These are phyloP conservation scores for Netelia inedita DNA, from an alignment of 2,888 invertebrate species.

Conservation along the genomic window DNA sequence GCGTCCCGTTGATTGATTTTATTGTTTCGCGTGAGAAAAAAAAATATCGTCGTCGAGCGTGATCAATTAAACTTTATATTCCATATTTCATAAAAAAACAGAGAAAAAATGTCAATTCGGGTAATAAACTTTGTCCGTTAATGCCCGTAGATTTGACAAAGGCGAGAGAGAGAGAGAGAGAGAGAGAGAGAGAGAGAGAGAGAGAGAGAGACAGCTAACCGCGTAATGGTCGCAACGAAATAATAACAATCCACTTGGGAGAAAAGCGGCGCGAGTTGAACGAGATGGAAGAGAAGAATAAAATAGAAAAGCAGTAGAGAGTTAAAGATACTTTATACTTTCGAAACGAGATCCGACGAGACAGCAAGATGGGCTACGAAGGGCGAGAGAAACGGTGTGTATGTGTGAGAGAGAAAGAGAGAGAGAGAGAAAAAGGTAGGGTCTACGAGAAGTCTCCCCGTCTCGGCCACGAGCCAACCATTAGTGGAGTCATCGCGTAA, in stretches of 20 bases:
- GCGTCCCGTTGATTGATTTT: constrained; percentile 3
- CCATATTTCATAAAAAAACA: not conserved
- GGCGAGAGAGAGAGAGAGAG: not conserved
- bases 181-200: too few species aligned
- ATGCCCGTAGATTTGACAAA: not conserved
- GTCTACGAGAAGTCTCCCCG: constrained; percentile 41
- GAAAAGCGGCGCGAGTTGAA: constrained; percentile 13
- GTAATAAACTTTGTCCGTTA: not conserved
- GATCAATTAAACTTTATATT: not conserved
- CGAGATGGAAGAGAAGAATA: constrained; percentile 6
- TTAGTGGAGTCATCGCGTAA: constrained; percentile 58
- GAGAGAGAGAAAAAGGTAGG: constrained; percentile 25
- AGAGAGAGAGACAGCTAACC: not conserved
- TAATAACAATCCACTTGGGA: constrained; percentile 38
- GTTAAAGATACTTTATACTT: constrained; percentile 34
- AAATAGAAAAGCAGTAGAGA: constrained; percentile 33
- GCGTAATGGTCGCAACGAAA: constrained; percentile 13
- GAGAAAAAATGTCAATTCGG: not conserved
- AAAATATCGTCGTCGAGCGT: not conserved
- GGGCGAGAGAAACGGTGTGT: not conserved
- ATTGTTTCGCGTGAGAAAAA: not conserved
- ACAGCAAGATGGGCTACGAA: not conserved
- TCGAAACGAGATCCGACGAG: constrained; percentile 32
- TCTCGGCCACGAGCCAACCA: constrained; percentile 43
- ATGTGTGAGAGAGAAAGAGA: constrained; percentile 32